Percentiles rank a stretch among this genome's conserved stretches.
Evolutionary conservation across 2,888 invertebrate genomes (phyloP).

Genomic region (Maniola hyperantus): DNA sequence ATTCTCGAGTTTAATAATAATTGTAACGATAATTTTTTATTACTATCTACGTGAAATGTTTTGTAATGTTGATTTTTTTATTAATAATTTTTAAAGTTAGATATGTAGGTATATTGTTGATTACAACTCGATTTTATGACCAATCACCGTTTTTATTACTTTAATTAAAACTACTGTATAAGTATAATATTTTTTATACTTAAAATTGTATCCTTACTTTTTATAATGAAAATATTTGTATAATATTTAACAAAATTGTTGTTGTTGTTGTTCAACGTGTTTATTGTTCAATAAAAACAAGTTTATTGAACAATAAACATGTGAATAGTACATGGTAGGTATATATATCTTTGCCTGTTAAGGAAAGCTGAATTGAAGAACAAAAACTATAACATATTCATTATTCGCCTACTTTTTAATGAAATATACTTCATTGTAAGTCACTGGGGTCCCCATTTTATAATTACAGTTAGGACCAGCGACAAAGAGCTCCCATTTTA

Average conservation of each 20-base stretch:
- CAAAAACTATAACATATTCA: not conserved
- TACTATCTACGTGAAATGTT: not conserved
- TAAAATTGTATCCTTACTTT: too few species aligned
- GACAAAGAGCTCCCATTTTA: conserved; percentile 44
- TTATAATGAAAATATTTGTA: too few species aligned
- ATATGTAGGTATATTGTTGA: too few species aligned
- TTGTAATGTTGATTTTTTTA: not conserved
- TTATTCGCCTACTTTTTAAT: conserved; percentile 22
- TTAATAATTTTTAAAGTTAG: too few species aligned
- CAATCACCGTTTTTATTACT: too few species aligned
- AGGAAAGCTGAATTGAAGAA: not conserved
- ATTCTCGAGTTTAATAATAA: not conserved
- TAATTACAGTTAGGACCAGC: conserved; percentile 39
- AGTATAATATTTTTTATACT: too few species aligned
- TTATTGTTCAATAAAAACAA: too few species aligned
- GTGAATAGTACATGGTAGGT: not conserved
- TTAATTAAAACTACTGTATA: too few species aligned
- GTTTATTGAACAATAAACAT: not conserved
- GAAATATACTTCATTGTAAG: conserved; percentile 26
- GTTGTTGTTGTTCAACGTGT: too few species aligned
- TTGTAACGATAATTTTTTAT: too few species aligned
- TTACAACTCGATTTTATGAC: not conserved
- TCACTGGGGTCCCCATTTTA: conserved; percentile 25
- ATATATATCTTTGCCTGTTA: not conserved
- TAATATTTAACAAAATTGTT: too few species aligned